These are phyloP conservation scores for Florisuga fusca DNA, from an alignment of 2,797 vertebrate species.

Conservation along the genomic window DNA sequence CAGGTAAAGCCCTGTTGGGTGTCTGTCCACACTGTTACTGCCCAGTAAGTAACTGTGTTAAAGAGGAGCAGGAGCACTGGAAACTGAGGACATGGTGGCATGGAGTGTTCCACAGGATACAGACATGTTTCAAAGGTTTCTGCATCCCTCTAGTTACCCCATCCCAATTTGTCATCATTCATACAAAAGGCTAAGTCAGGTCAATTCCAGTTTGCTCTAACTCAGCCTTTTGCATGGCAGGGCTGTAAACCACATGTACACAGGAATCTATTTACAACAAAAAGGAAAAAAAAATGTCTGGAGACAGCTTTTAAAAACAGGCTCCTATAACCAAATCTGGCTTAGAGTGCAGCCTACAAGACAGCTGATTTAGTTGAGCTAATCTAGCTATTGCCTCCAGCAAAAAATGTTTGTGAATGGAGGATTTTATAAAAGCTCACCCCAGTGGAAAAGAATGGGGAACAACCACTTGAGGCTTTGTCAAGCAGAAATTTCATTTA, in stretches of 20 bases:
- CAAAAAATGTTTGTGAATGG: not conserved
- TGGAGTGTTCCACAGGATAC: not conserved
- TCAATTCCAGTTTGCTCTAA: not conserved
- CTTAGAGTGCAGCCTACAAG: not conserved
- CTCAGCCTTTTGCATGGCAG: not conserved
- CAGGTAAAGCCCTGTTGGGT: not conserved
- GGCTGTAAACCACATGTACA: not conserved
- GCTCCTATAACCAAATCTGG: not conserved
- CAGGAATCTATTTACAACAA: not conserved
- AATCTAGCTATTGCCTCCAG: not conserved
- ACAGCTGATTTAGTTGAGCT: conserved; percentile 27
- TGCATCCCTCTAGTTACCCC: not conserved
- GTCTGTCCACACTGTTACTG: not conserved
- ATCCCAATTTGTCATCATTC: not conserved
- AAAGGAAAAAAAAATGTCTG: not conserved
- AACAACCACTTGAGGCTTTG: not conserved
- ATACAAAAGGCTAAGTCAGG: not conserved
- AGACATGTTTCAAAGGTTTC: not conserved
- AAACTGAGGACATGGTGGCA: rapidly evolving
- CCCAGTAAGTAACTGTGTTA: not conserved
- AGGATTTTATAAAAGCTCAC: not conserved
- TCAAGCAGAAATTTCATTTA: not conserved
- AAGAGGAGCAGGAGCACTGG: not conserved
- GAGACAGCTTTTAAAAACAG: not conserved
- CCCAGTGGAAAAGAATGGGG: not conserved